Conservation (phyloP, 1,140 invertebrate species). For the Hermatobates lingyangjiaoensis region DNA sequence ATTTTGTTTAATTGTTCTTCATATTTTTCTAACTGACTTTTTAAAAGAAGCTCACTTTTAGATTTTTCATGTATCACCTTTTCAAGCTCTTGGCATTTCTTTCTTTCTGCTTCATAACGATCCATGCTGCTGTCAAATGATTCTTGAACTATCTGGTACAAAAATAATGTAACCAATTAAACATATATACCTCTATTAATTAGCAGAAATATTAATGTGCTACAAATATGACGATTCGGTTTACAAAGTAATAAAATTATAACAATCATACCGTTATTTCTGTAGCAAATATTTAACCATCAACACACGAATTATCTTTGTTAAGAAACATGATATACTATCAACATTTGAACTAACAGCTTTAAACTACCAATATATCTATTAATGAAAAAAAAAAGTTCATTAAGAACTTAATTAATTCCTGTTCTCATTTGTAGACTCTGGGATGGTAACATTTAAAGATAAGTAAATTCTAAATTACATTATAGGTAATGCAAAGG, state of each 20-base stretch:
- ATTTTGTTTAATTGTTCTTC: slow-evolving; percentile 9
- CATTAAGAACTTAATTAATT: no score
- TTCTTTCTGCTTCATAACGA: slow-evolving; percentile 10
- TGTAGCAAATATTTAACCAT: no score
- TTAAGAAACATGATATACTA: no score
- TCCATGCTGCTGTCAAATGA: slow-evolving; percentile 12
- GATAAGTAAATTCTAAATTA: no score
- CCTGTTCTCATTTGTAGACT: no score
- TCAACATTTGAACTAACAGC: no score
- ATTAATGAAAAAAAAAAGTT: no score
- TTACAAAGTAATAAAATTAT: not conserved
- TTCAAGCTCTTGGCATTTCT: slow-evolving; percentile 5
- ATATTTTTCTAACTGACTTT: slow-evolving; percentile 6
- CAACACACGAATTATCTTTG: no score
- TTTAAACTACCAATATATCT: no score
- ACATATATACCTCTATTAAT: not conserved
- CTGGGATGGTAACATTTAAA: no score
- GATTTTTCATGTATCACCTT: slow-evolving; percentile 6
- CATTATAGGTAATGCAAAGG: no score
- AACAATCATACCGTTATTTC: no score
- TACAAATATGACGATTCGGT: not conserved
- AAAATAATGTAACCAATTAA: not conserved
- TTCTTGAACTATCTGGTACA: slow-evolving; percentile 13
- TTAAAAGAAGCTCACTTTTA: slow-evolving; percentile 8
- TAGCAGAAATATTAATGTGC: not conserved